Evolutionary conservation across 2,113 vertebrate genomes (phyloP).

Genomic region (Mystacornis crossleyi): DNA sequence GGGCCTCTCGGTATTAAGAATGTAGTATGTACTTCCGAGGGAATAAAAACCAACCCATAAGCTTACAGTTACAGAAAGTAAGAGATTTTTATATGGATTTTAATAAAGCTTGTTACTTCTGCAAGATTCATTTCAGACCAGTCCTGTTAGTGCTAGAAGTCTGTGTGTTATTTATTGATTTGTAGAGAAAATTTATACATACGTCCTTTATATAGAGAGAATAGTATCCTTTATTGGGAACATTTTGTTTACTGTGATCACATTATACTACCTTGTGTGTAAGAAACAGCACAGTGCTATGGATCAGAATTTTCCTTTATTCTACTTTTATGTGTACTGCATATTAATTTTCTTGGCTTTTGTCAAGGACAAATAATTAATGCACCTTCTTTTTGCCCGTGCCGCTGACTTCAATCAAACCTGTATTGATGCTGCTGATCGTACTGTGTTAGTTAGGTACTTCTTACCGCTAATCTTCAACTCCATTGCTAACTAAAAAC

Average conservation of each 20-base stretch:
- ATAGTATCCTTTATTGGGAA: background rate
- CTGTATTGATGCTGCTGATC: background rate
- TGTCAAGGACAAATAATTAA: background rate
- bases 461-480: background rate
- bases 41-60: background rate
- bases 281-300: background rate
- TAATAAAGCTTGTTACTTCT: background rate
- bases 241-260: background rate
- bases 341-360: background rate
- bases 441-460: background rate
- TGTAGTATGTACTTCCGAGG: accelerated
- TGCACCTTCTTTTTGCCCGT: background rate
- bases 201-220: background rate
- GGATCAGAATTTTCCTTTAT: background rate
- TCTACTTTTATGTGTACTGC: background rate
- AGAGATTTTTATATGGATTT: background rate
- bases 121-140: background rate
- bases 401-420: background rate
- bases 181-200: background rate
- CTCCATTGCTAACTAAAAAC: background rate
- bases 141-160: background rate
- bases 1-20: background rate
- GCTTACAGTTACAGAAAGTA: background rate
- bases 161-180: background rate
- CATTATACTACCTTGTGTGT: background rate